Percentiles rank a stretch among this genome's conserved stretches.
Evolutionary conservation across 2,113 vertebrate genomes (phyloP).

Genomic region (Tringa solitaria): DNA sequence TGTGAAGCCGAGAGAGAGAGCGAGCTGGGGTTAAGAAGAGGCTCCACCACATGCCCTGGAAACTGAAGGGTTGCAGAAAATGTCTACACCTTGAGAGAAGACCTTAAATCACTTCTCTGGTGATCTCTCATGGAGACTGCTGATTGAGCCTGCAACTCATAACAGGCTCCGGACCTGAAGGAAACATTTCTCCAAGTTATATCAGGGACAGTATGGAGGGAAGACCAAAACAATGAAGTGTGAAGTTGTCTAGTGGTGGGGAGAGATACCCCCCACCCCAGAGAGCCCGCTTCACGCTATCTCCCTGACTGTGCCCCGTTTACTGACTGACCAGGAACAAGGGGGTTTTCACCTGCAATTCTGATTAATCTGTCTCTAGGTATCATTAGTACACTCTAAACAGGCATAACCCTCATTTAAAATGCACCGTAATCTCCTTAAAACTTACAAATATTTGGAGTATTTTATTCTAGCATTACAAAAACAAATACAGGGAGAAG

Average conservation of each 20-base stretch:
- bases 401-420: not conserved
- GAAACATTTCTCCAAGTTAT: not conserved
- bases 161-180: not conserved
- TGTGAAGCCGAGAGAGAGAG: not conserved
- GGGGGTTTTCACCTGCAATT: not conserved
- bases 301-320: fast-evolving
- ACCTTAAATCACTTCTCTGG: not conserved
- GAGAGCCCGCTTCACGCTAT: not conserved
- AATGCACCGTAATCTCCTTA: not conserved
- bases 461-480: not conserved
- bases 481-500: not conserved
- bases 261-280: not conserved
- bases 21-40: not conserved
- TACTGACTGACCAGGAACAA: not conserved
- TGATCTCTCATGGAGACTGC: not conserved
- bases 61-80: not conserved
- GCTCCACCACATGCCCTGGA: not conserved
- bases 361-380: not conserved
- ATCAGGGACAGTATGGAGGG: not conserved
- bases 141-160: not conserved
- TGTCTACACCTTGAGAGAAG: not conserved
- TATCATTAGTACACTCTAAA: not conserved
- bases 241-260: not conserved
- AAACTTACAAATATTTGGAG: not conserved
- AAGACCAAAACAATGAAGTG: not conserved